Evolutionary conservation across 2,888 invertebrate species (phyloP).

Genomic region (Zootermopsis nevadensis): DNA sequence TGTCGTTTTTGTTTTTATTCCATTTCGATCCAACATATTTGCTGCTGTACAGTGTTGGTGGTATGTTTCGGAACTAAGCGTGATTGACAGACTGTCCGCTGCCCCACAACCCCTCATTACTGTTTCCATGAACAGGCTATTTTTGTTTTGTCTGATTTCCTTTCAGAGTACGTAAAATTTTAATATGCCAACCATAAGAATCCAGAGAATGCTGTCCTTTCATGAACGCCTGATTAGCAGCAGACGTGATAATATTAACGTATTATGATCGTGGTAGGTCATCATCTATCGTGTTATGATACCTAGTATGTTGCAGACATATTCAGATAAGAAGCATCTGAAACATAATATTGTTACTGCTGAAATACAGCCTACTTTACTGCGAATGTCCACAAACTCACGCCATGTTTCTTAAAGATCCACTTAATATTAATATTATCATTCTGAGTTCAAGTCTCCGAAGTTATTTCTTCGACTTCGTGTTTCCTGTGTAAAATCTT

Average conservation of each 20-base stretch:
- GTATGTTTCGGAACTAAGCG: slow-evolving; percentile 20
- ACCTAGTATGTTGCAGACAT: neutral
- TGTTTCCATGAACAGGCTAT: neutral
- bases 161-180: neutral
- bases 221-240: neutral
- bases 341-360: neutral
- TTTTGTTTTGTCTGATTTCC: neutral
- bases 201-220: neutral
- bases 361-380: too few species aligned
- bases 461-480: too few species aligned
- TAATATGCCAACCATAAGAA: neutral
- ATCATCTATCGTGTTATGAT: neutral
- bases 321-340: neutral
- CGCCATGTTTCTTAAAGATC: too few species aligned
- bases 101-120: neutral
- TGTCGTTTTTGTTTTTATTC: slow-evolving; percentile 21
- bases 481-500: too few species aligned
- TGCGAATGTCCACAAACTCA: too few species aligned
- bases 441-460: too few species aligned
- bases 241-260: neutral
- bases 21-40: neutral
- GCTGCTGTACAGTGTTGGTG: slow-evolving; percentile 1
- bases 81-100: slow-evolving; percentile 23
- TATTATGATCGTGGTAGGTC: neutral
- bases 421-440: too few species aligned